Percentiles rank a stretch among this genome's conserved stretches.
Conservation (phyloP, 2,113 vertebrate species). For the Poeciliopsis prolifica region DNA sequence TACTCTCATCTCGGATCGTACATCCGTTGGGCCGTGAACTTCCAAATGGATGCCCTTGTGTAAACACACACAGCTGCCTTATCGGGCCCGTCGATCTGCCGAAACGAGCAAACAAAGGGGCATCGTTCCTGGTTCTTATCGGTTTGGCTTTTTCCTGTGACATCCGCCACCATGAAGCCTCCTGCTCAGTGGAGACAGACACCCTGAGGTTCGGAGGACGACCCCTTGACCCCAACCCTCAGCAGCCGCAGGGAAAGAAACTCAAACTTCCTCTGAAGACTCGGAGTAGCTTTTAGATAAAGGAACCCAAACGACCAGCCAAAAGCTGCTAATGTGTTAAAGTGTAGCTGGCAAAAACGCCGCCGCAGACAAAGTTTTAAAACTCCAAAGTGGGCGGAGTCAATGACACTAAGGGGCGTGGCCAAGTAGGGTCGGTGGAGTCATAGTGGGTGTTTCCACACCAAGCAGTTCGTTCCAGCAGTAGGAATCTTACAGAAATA, state of each 20-base stretch:
- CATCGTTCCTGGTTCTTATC: constrained; percentile 79
- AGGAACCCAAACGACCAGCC: constrained; percentile 7
- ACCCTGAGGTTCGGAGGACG: constrained; percentile 38
- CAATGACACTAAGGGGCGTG: too few species aligned
- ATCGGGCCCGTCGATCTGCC: constrained; percentile 75
- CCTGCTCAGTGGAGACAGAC: constrained; percentile 71
- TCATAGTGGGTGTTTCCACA: too few species aligned
- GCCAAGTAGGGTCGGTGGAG: too few species aligned
- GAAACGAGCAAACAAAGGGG: constrained; percentile 76
- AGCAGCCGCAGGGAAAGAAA: constrained; percentile 22
- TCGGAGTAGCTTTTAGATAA: constrained; percentile 28
- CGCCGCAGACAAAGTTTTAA: too few species aligned
- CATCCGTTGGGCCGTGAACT: constrained; percentile 14
- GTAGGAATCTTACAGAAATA: too few species aligned
- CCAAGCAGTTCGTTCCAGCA: too few species aligned
- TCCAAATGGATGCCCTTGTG: constrained; percentile 53
- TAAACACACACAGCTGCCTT: constrained; percentile 67
- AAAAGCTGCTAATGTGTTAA: background rate
- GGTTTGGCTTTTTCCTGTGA: constrained; percentile 70
- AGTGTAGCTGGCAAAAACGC: too few species aligned
- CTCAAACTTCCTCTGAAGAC: constrained; percentile 43
- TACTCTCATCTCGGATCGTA: constrained; percentile 20
- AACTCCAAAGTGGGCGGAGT: too few species aligned
- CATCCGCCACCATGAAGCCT: constrained; percentile 77
- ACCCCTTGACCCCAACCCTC: background rate